Percentiles rank a stretch among this genome's conserved stretches.
Conservation (phyloP, 2,113 vertebrate genomes). For the Astatotilapia flaviijosephi region DNA sequence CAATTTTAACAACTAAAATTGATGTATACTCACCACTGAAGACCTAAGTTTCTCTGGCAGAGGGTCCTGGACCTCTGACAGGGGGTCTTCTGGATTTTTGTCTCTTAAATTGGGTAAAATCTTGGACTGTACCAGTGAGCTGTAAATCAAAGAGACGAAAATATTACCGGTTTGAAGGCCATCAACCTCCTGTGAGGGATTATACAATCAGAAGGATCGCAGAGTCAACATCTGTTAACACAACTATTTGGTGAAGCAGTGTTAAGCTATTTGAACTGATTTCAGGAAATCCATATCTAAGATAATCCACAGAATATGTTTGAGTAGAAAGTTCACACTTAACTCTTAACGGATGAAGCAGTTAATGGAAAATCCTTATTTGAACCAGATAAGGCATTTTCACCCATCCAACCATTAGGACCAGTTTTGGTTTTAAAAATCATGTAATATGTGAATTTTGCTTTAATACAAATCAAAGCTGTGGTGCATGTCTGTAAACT, state of each 20-base stretch:
- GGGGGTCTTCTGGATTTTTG: slow-evolving; percentile 95
- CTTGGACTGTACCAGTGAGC: slow-evolving; percentile 93
- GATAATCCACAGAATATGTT: neutral
- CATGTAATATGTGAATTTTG: neutral
- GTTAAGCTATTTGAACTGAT: neutral
- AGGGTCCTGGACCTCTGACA: slow-evolving; percentile 95
- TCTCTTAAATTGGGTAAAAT: slow-evolving; percentile 90
- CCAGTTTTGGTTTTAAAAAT: neutral
- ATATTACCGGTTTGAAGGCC: neutral
- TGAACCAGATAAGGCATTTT: neutral
- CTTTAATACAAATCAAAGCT: neutral
- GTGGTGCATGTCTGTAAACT: slow-evolving; percentile 52
- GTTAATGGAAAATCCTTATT: neutral
- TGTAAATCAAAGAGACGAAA: slow-evolving; percentile 31
- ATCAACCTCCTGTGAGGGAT: neutral
- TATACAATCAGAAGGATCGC: neutral
- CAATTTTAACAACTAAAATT: neutral
- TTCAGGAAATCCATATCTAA: neutral
- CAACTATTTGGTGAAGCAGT: neutral
- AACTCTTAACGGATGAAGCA: neutral
- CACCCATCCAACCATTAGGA: neutral
- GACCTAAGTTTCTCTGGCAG: slow-evolving; percentile 93
- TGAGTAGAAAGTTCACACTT: neutral
- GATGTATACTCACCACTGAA: slow-evolving; percentile 83
- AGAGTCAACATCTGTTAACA: neutral